Evolutionary conservation across 1,140 invertebrate genomes (phyloP).

Genomic region (Drosophila azteca): DNA sequence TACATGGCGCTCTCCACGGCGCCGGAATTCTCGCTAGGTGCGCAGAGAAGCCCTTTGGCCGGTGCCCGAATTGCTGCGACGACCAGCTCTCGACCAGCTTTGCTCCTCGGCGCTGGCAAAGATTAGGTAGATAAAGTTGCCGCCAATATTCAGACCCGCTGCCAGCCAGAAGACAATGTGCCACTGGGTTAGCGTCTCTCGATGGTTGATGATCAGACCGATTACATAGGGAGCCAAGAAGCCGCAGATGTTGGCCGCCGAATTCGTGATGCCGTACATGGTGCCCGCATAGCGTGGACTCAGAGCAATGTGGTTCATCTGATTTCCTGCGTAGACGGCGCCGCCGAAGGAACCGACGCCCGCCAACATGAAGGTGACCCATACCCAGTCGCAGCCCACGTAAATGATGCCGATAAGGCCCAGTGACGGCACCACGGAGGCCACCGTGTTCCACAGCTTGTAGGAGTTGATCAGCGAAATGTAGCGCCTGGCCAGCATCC

Average conservation of each 20-base stretch:
- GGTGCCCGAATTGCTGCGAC: not conserved
- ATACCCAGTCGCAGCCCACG: constrained; percentile 89
- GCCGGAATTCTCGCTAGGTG: constrained; percentile 13
- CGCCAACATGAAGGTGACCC: constrained; percentile 89
- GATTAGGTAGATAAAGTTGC: constrained; percentile 91
- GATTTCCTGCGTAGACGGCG: constrained; percentile 90
- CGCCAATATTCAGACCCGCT: constrained; percentile 90
- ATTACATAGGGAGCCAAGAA: constrained; percentile 93
- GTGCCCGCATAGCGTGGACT: constrained; percentile 94
- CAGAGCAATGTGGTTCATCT: constrained; percentile 95
- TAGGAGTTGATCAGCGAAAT: constrained; percentile 88
- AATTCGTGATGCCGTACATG: constrained; percentile 95
- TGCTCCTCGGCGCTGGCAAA: constrained; percentile 94
- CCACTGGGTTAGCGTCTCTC: constrained; percentile 94
- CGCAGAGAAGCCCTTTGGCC: constrained; percentile 16
- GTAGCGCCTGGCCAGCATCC: constrained; percentile 86
- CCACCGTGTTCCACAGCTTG: constrained; percentile 91
- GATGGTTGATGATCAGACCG: constrained; percentile 88
- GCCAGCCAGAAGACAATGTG: constrained; percentile 94
- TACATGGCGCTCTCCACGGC: no score
- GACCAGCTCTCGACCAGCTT: constrained; percentile 86
- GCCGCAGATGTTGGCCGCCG: constrained; percentile 93
- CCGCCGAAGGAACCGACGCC: constrained; percentile 89
- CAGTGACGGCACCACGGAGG: constrained; percentile 89
- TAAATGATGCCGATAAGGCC: constrained; percentile 90